These are phyloP conservation scores for Corapipo altera DNA, from an alignment of 2,113 vertebrate species.

Conservation along the genomic window DNA sequence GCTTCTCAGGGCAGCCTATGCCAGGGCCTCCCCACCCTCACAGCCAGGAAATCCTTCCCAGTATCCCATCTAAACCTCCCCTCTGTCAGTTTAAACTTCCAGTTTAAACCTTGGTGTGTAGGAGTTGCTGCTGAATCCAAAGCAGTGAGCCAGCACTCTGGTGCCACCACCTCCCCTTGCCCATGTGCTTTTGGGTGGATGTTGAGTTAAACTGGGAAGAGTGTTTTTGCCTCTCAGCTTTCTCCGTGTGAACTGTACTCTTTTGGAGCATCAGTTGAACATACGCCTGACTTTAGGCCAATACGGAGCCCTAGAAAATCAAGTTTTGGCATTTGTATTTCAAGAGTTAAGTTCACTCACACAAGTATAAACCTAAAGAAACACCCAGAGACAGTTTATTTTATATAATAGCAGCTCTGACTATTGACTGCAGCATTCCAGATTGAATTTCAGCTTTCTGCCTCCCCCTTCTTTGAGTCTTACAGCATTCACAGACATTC, in stretches of 20 bases:
- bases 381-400: not conserved
- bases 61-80: not conserved
- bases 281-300: not conserved
- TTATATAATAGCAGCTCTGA: not conserved
- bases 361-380: not conserved
- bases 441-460: conserved; percentile 1
- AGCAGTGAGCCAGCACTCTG: not conserved
- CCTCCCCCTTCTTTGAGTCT: not conserved
- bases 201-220: not conserved
- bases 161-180: not conserved
- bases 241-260: not conserved
- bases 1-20: not conserved
- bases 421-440: not conserved
- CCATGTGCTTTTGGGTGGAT: not conserved
- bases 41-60: not conserved
- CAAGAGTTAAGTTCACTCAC: not conserved
- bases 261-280: not conserved
- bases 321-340: not conserved
- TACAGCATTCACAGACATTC: not conserved
- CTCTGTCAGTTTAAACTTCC: not conserved
- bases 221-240: not conserved
- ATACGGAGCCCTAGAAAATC: not conserved
- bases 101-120: not conserved
- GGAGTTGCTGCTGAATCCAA: not conserved
- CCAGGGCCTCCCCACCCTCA: not conserved